Base-by-base conservation (phyloP, 1,140 invertebrate species). In the Gyrodactylus salaris region DNA sequence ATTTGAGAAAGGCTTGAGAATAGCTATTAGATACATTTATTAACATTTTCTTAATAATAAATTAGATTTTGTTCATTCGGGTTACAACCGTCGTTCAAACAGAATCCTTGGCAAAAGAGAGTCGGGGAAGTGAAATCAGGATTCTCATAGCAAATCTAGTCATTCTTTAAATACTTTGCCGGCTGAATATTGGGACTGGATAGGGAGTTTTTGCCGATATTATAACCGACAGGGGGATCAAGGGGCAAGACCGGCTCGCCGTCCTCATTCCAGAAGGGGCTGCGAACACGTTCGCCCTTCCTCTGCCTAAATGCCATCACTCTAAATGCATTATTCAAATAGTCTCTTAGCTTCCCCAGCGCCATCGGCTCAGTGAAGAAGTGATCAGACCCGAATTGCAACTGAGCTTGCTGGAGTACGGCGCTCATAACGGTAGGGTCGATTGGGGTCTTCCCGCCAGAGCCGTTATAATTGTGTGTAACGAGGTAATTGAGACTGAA, bases 251-350 rank as follows among this genome's bases (percentile, higher is more conserved):
- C 25, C 26, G 70, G 70, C 26, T 71, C 70, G 20, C 70, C 70
- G 25, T 71, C 25, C 26, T 71, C 21, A 71, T 71, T 25, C 70
- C 70, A 71, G n/a, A 71, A 71, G 21, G 70, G 70, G 1, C 21
- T 71, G 1, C 25, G 21, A 24, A 25, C 21, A 16, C 25, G n/a
- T 25, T 24, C 25, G 20, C 70, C 70, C 23, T 71, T 71, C 20
- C 70, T 22, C 21, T 71, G 70, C n/a, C 70, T 1, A 25, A 24
- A 71, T 1, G 70, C 70, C 16, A 71, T 25, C 1, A 71, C 70
- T 71, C 70, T 71, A 25, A 71, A 71, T 24, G 70, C 70, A 25
- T 71, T 71, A 25, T 71, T 71, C 2, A 71, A 24, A 71, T 71
- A 71, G 25, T 71, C 70, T 25, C 70, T 71, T 7, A 71, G 25